phyloP scores from a whole-genome alignment of 2,888 invertebrate species.

The Apodemia duryi region DNA sequence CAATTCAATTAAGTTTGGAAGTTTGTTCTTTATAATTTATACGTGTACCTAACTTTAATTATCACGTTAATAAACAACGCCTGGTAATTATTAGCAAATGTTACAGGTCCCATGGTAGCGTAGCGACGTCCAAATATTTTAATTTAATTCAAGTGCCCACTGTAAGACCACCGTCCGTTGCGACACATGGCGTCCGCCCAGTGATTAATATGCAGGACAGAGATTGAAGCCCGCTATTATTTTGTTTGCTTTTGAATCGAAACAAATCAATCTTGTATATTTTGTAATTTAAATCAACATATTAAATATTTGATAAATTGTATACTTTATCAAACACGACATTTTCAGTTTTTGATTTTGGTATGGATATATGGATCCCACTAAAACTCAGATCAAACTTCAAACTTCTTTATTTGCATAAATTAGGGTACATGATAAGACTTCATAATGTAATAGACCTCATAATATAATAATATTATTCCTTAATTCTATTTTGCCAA shows the following conservation, averaged over 20 bases:
- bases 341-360: too few relatives aligned
- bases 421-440: too few relatives aligned
- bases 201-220: slow-evolving; percentile 73
- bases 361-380: too few relatives aligned
- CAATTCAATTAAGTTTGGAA: neutral
- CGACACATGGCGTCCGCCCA: slow-evolving; percentile 51
- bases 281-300: too few relatives aligned
- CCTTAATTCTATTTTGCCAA: too few relatives aligned
- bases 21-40: neutral
- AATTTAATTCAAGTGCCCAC: slow-evolving; percentile 53
- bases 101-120: slow-evolving; percentile 43
- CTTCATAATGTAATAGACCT: too few relatives aligned
- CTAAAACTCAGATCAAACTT: too few relatives aligned
- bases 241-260: slow-evolving; percentile 42
- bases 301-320: too few relatives aligned
- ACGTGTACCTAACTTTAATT: neutral
- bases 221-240: slow-evolving; percentile 45
- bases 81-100: slow-evolving; percentile 60
- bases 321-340: too few relatives aligned
- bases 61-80: slow-evolving; percentile 38
- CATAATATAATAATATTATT: too few relatives aligned
- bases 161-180: slow-evolving; percentile 36
- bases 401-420: too few relatives aligned
- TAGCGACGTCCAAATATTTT: slow-evolving; percentile 56
- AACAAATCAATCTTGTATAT: neutral